Evolutionary conservation across 2,113 vertebrate genomes (phyloP), one percentile per base, ranked within the genome.

Genomic region (Mesitornis unicolor): DNA sequence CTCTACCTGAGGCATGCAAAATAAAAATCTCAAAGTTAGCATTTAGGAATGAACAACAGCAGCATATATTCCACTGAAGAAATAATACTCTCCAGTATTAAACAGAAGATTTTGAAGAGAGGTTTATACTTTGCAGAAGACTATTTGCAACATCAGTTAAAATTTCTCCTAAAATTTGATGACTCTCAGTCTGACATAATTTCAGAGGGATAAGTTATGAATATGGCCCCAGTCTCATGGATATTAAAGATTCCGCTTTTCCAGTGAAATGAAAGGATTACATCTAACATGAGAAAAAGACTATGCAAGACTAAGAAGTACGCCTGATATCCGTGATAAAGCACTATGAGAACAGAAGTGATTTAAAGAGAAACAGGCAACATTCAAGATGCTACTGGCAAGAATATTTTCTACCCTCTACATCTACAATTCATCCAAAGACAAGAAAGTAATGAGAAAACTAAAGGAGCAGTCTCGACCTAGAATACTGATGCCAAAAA

Each of bases 1-100:
- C 95, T 98, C 98, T 42, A 99, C 99, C 99, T 99, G 97, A 33
- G 18, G 33, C 24, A 64, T 7, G 33, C 35, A 83, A 45, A 93
- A 54, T 11, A 82, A 86, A 60, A 81, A 48, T 28, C 17, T 40
- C 47, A 22, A 42, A 48, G 15, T 51, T 42, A 83, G 50, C 24
- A 74, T 63, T 69, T 74, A 87, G 54, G 35, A 90, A 61, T 29
- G 13, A 71, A 28, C 50, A 91, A 28, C 50, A 90, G 35, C 1
- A 57, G 7, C 33, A 7, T 28, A 60, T 81, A 75, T 84, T 45
- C 40, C 40, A 70, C 10, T 51, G 33, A 85, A 70, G 24, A 76
- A 93, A 86, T 13, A 79, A 59, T 25, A 75, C 10, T 79, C 31
- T 38, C 11, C 26, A 50, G 16, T 57, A 84, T 42, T 73, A 67